Conservation (phyloP, 2,888 invertebrate species). For the Andrena hattorfiana region DNA sequence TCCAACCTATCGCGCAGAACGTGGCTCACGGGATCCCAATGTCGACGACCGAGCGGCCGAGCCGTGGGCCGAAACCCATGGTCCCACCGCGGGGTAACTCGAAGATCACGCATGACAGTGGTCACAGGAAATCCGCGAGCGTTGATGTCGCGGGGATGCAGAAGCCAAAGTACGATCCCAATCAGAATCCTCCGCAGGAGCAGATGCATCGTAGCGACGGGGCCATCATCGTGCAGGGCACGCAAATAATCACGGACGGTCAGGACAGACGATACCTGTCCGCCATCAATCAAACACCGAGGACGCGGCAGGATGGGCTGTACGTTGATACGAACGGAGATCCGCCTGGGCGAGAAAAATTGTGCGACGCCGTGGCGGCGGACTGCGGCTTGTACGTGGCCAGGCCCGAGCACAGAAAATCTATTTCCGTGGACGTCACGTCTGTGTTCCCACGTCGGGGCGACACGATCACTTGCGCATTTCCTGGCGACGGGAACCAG, state of each 20-base stretch:
- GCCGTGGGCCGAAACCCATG: conserved; percentile 82
- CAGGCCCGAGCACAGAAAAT: conserved; percentile 81
- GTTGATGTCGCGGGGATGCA: conserved; percentile 72
- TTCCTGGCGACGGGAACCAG: conserved; percentile 78
- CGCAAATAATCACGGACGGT: conserved; percentile 70
- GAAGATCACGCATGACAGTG: conserved; percentile 82
- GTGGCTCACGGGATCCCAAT: conserved; percentile 75
- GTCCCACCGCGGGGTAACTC: conserved; percentile 83
- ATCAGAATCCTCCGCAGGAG: conserved; percentile 67
- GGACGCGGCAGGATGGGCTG: conserved; percentile 82
- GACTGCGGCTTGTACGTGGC: conserved; percentile 80
- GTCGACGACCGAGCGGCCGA: conserved; percentile 74
- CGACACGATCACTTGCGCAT: conserved; percentile 82
- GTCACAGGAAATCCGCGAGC: conserved; percentile 78
- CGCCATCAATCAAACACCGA: conserved; percentile 80
- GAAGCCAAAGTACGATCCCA: conserved; percentile 68
- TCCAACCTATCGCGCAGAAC: conserved; percentile 82
- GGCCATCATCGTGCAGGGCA: conserved; percentile 65
- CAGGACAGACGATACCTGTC: conserved; percentile 76
- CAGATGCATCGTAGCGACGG: conserved; percentile 71
- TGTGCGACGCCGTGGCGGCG: conserved; percentile 70
- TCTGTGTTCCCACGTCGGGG: conserved; percentile 80
- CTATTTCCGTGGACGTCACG: conserved; percentile 80
- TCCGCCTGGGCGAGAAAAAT: conserved; percentile 73
- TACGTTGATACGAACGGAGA: conserved; percentile 81